Percentiles rank a stretch among this genome's conserved stretches.
phyloP scores from a whole-genome alignment of 2,113 vertebrate species.

The Pelusios castaneus region DNA sequence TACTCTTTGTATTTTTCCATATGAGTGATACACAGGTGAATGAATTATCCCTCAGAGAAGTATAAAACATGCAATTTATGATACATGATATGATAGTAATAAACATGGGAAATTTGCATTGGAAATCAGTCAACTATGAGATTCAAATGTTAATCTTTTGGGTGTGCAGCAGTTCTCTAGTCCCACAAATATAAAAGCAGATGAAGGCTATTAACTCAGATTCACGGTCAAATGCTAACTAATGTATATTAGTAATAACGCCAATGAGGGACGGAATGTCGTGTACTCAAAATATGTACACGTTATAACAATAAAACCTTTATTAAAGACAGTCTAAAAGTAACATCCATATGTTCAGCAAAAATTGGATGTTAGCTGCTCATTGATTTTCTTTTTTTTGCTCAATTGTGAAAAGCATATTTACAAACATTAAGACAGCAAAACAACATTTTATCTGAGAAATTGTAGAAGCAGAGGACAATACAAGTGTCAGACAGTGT shows the following conservation, averaged over 20 bases:
- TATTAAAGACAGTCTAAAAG: not conserved
- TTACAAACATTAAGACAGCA: not conserved
- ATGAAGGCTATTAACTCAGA: constrained; percentile 28
- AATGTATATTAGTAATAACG: not conserved
- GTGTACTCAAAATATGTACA: constrained; percentile 19
- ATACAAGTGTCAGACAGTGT: not conserved
- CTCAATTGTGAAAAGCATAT: not conserved
- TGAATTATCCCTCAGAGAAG: not conserved
- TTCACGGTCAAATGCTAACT: no score
- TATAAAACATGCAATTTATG: not conserved
- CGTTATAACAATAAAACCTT: not conserved
- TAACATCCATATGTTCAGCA: not conserved
- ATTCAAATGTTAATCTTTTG: constrained; percentile 1
- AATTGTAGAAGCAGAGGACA: not conserved
- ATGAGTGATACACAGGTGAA: not conserved
- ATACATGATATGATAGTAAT: not conserved
- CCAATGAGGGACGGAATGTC: not conserved
- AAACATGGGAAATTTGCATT: not conserved
- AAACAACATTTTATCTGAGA: not conserved
- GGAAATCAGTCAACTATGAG: not conserved
- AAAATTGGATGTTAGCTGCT: not conserved
- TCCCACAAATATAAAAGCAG: constrained; percentile 22
- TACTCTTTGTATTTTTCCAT: not conserved
- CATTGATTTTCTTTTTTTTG: not conserved
- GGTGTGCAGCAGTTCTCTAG: not conserved